Evolutionary conservation across 2,797 vertebrate species (phyloP), one percentile per base, ranked within the genome.

Genomic region (Chelon labrosus): DNA sequence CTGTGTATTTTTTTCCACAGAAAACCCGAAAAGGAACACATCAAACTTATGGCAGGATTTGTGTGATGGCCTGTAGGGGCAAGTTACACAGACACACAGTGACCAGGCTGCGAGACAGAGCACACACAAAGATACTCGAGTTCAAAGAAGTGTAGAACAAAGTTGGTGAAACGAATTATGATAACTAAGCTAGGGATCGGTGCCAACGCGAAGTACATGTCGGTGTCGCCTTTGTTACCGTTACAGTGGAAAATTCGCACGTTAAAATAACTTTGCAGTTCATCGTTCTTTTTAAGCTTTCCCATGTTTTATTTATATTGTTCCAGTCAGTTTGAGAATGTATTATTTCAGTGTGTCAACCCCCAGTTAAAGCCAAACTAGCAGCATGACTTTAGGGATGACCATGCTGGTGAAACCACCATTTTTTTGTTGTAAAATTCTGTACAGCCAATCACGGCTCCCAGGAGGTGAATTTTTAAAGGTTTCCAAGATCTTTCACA

Each of bases 51-150:
- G 74, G 46, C 59, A 50, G 63, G 44, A 76, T 55, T 11, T 59
- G 72, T 77, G 65, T 68, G 71, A 75, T 65, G 82, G 83, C 76
- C 79, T 82, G 56, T 35, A 37, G 66, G 69, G 64, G 35, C 39
- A 67, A 75, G 69, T 80, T 69, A 8, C 7, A 17, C 50, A 68
- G 52, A 77, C 52, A 35, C 52, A 59, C n/a, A 39, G 35, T 59
- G 46, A 65, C 31, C 31, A 8, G 7, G 35, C 37, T 51, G 44
- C 16, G 46, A 70, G 35, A 65, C 38, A 64, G 38, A 9, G 9
- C 17, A 38, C 17, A 52, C 39, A 66, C 25, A 65, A 17, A 62
- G 14, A 56, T 16, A 25, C 25, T 27, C 25, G 4, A 27, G 4
- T 27, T 27, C 47, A 35, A 1, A 3, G 31, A 35, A 35, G 31